Conservation (phyloP, 2,113 vertebrate species). For the Malurus cyaneus region DNA sequence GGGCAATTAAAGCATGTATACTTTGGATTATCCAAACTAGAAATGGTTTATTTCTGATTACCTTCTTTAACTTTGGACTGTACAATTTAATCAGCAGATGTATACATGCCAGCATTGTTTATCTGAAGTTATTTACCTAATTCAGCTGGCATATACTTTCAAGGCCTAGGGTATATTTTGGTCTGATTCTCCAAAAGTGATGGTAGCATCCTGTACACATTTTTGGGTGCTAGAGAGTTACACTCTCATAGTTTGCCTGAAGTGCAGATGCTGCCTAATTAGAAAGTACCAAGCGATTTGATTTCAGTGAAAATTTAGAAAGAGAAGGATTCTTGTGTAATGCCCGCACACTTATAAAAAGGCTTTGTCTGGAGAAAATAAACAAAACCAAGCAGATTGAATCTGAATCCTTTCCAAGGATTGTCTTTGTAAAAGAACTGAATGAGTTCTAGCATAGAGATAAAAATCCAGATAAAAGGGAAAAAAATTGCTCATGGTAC, state of each 20-base stretch:
- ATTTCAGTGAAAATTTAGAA: neutral
- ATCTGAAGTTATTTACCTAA: neutral
- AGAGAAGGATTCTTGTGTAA: neutral
- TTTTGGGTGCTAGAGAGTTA: neutral
- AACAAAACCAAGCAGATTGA: neutral
- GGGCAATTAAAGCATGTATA: neutral
- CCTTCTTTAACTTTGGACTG: neutral
- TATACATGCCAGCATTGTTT: accelerated
- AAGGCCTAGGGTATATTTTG: neutral
- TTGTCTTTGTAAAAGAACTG: constrained; percentile 16
- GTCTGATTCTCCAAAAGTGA: neutral
- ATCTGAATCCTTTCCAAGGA: neutral
- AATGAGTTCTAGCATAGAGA: neutral
- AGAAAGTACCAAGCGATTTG: neutral
- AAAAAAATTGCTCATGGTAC: neutral
- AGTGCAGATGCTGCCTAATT: neutral
- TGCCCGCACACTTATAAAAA: neutral
- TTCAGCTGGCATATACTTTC: neutral
- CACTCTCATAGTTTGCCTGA: neutral
- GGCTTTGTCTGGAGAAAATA: neutral
- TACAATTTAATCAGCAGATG: neutral
- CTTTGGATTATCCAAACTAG: neutral
- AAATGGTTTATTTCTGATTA: neutral
- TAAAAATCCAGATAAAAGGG: constrained; percentile 26
- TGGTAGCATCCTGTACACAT: neutral